Conservation (phyloP, 1,140 invertebrate genomes). For the Drosophila littoralis region DNA sequence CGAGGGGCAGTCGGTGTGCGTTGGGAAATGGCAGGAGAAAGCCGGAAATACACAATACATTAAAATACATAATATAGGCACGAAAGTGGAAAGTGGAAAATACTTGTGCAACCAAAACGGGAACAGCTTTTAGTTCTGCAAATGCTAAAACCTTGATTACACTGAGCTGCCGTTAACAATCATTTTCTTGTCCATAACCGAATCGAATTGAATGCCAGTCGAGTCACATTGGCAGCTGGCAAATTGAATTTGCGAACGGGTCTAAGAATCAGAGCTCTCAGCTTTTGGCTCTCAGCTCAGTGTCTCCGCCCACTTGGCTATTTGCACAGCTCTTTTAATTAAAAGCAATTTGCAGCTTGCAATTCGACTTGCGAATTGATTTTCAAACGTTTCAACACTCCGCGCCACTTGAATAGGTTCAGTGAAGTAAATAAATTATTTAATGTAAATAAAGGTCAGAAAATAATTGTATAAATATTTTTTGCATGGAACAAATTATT, state of each 20-base stretch:
- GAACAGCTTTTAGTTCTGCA: constrained; percentile 35
- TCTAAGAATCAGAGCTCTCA: constrained; percentile 22
- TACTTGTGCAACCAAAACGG: constrained; percentile 47
- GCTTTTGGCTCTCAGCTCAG: constrained; percentile 7
- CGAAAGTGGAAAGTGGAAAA: constrained; percentile 59
- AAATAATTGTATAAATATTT: too few species aligned
- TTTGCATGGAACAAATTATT: too few species aligned
- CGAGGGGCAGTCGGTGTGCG: too few species aligned
- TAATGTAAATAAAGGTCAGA: too few species aligned
- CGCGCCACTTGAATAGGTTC: constrained; percentile 8
- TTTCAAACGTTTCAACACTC: constrained; percentile 36
- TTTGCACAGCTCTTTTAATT: constrained; percentile 75
- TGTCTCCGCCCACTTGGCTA: constrained; percentile 8
- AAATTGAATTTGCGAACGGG: constrained; percentile 12
- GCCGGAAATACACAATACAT: constrained; percentile 75
- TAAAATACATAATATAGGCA: constrained; percentile 71
- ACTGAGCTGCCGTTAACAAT: background rate
- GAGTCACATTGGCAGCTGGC: background rate
- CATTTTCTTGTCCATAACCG: constrained; percentile 2
- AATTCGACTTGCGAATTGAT: constrained; percentile 79
- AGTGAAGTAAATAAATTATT: background rate
- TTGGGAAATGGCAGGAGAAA: constrained; percentile 19
- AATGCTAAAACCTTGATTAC: constrained; percentile 37
- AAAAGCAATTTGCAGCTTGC: constrained; percentile 77
- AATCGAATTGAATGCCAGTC: constrained; percentile 1